phyloP scores from a whole-genome alignment of 2,888 invertebrate species.

The Drosophila bunnanda region DNA sequence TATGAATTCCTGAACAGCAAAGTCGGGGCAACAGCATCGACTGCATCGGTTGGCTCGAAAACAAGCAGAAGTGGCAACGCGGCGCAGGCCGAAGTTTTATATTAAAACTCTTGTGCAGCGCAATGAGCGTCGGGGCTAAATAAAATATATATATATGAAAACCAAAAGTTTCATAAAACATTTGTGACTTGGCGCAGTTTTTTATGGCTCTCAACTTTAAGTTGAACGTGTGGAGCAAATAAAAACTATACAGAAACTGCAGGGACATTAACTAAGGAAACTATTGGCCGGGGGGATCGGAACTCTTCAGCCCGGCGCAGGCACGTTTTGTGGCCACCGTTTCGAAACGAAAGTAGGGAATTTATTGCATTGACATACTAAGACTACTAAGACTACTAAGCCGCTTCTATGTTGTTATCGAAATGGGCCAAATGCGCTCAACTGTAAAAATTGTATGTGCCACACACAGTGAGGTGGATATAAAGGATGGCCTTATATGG shows the following conservation, averaged over 20 bases:
- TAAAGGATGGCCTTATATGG: slow-evolving; percentile 14
- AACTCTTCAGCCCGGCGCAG: slow-evolving; percentile 7
- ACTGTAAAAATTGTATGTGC: slow-evolving; percentile 34
- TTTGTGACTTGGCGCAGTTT: slow-evolving; percentile 75
- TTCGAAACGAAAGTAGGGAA: slow-evolving; percentile 55
- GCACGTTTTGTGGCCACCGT: slow-evolving; percentile 40
- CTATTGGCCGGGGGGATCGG: slow-evolving; percentile 15
- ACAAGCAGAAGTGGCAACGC: slow-evolving; percentile 10
- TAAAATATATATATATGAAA: slow-evolving; percentile 52
- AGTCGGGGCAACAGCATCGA: slow-evolving; percentile 27
- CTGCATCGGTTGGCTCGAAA: slow-evolving; percentile 29
- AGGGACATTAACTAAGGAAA: slow-evolving; percentile 27
- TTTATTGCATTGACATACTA: slow-evolving; percentile 74
- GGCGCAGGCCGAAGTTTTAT: slow-evolving; percentile 54
- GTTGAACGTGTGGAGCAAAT: slow-evolving; percentile 41
- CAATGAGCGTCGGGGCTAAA: slow-evolving; percentile 63
- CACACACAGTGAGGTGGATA: slow-evolving; percentile 11
- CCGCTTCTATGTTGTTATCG: slow-evolving; percentile 31
- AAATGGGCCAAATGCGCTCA: slow-evolving; percentile 43
- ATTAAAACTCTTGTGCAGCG: slow-evolving; percentile 72
- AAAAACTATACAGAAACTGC: not conserved
- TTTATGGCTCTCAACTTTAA: slow-evolving; percentile 64
- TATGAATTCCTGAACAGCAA: slow-evolving; percentile 71
- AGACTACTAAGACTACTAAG: slow-evolving; percentile 21
- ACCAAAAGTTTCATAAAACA: slow-evolving; percentile 74